Evolutionary conservation across 1,140 invertebrate genomes (phyloP).

Genomic region (Whitmania pigra): DNA sequence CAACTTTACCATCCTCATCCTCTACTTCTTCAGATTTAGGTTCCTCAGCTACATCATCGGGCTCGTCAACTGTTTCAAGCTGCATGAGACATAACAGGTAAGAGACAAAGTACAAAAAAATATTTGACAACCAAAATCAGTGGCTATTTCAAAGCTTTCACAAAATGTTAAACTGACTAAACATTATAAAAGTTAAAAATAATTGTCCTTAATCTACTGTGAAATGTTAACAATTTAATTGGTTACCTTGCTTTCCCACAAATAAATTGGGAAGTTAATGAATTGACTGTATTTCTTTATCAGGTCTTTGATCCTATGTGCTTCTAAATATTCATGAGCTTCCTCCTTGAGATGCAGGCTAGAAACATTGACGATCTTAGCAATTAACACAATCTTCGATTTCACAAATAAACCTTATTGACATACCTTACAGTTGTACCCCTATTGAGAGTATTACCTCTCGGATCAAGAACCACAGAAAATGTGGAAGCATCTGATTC

Average conservation of each 20-base stretch:
- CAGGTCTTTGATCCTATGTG: slow-evolving; percentile 73
- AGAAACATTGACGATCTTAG: slow-evolving; percentile 28
- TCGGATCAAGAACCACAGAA: slow-evolving; percentile 79
- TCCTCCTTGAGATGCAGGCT: slow-evolving; percentile 89
- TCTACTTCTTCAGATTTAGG: slow-evolving; percentile 44
- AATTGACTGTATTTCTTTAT: slow-evolving; percentile 98
- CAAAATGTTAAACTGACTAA: background rate
- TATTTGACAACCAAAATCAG: background rate
- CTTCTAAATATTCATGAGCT: slow-evolving; percentile 84
- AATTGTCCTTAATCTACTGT: background rate
- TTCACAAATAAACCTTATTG: background rate
- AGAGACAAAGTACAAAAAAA: background rate
- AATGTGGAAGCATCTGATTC: slow-evolving; percentile 75
- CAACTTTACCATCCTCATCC: slow-evolving; percentile 43
- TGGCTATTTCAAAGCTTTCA: background rate
- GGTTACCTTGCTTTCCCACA: slow-evolving; percentile 75
- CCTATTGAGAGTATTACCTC: slow-evolving; percentile 74
- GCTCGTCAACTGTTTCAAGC: slow-evolving; percentile 46
- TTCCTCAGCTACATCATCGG: slow-evolving; percentile 39
- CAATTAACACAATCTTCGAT: background rate
- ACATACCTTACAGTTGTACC: slow-evolving; percentile 62
- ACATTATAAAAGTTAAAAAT: slow-evolving; percentile 19
- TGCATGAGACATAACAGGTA: background rate
- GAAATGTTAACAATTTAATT: background rate
- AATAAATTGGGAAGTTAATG: slow-evolving; percentile 94